Evolutionary conservation across 2,113 vertebrate genomes (phyloP).

Genomic region (Corythornis cristatus): DNA sequence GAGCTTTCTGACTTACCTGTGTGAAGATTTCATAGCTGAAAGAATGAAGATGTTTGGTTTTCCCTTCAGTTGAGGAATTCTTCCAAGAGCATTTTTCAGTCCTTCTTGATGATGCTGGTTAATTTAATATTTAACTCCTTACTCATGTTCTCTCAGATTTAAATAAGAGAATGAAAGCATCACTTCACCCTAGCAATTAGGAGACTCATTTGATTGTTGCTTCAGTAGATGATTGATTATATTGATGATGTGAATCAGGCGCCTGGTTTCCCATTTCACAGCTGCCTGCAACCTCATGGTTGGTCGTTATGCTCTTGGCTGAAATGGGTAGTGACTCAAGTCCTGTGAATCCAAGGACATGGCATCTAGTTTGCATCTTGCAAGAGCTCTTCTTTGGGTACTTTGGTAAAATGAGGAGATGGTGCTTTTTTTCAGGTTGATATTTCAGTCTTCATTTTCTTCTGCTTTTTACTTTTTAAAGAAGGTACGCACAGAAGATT

Average conservation of each 20-base stretch:
- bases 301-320: background rate
- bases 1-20: background rate
- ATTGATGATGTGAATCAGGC: background rate
- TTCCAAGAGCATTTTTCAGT: background rate
- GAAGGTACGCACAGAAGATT: background rate
- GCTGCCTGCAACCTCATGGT: background rate
- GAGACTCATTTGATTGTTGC: background rate
- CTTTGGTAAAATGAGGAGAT: background rate
- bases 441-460: background rate
- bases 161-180: background rate
- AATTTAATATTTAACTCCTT: background rate
- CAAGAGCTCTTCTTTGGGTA: background rate
- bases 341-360: background rate
- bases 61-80: background rate
- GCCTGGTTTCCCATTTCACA: background rate
- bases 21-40: background rate
- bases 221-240: background rate
- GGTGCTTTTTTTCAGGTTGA: background rate
- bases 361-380: background rate
- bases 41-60: background rate
- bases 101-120: background rate
- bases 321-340: background rate
- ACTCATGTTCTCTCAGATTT: background rate
- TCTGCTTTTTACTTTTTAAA: background rate
- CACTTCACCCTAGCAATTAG: background rate